Evolutionary conservation across 1,140 invertebrate genomes (phyloP).

Genomic region (Pogonognathellus flavescens): DNA sequence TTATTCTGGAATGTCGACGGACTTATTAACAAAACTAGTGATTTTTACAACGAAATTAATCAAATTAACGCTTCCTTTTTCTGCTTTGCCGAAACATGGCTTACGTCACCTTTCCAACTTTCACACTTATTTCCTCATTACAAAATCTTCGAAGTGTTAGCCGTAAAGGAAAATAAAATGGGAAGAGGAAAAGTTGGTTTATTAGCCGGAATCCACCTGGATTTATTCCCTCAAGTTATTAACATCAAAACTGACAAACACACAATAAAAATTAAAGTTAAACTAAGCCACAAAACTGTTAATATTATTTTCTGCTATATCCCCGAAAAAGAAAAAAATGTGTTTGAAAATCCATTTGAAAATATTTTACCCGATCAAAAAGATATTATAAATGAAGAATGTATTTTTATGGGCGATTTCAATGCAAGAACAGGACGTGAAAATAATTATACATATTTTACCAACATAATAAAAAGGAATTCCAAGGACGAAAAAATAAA

Average conservation of each 20-base stretch:
- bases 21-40: not conserved
- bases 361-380: not conserved
- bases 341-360: not conserved
- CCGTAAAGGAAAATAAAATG: not conserved
- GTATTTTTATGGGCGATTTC: not conserved
- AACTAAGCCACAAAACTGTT: not conserved
- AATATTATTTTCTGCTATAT: not conserved
- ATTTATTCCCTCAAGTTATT: not conserved
- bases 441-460: not conserved
- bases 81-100: not conserved
- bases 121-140: not conserved
- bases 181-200: not conserved
- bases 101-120: not conserved
- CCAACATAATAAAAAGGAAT: not conserved
- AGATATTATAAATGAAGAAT: not conserved
- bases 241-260: not conserved
- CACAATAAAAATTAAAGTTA: not conserved
- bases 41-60: not conserved
- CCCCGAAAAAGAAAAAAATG: not conserved
- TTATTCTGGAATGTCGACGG: not conserved
- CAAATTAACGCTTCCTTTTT: not conserved
- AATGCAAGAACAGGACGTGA: not conserved
- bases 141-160: not conserved
- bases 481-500: not conserved
- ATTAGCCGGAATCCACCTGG: not conserved